phyloP scores from a whole-genome alignment of 2,113 vertebrate species.

The Osmerus mordax region DNA sequence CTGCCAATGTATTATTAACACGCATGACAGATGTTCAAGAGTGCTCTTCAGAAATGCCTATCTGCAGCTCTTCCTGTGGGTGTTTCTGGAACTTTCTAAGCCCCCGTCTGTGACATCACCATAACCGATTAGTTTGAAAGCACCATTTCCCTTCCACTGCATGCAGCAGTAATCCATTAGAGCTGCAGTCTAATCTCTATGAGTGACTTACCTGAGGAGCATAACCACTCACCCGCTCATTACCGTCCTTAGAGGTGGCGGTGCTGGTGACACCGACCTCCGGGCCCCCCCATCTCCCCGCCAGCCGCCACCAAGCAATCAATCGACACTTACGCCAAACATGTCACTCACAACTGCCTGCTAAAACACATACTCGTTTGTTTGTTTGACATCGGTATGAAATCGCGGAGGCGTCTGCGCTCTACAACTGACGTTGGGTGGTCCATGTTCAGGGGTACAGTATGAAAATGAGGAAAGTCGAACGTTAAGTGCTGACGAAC shows the following conservation, averaged over 20 bases:
- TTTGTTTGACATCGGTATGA: too few species aligned
- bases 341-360: too few species aligned
- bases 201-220: constrained; percentile 5
- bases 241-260: background rate
- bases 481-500: too few species aligned
- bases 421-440: too few species aligned
- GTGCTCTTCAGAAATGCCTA: background rate
- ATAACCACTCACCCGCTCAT: background rate
- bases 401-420: too few species aligned
- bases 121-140: constrained; percentile 17
- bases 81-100: background rate
- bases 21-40: background rate
- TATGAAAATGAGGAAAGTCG: too few species aligned
- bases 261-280: too few species aligned
- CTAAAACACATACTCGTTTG: too few species aligned
- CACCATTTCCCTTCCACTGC: background rate
- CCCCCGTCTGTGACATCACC: background rate
- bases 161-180: constrained; percentile 30
- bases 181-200: background rate
- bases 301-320: background rate
- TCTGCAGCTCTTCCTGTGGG: background rate
- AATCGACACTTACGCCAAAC: too few species aligned
- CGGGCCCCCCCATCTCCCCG: background rate
- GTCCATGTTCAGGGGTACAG: too few species aligned
- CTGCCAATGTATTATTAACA: too few species aligned